These are phyloP conservation scores for Corythucha ciliata DNA, from an alignment of 2,888 invertebrate species.

Conservation along the genomic window DNA sequence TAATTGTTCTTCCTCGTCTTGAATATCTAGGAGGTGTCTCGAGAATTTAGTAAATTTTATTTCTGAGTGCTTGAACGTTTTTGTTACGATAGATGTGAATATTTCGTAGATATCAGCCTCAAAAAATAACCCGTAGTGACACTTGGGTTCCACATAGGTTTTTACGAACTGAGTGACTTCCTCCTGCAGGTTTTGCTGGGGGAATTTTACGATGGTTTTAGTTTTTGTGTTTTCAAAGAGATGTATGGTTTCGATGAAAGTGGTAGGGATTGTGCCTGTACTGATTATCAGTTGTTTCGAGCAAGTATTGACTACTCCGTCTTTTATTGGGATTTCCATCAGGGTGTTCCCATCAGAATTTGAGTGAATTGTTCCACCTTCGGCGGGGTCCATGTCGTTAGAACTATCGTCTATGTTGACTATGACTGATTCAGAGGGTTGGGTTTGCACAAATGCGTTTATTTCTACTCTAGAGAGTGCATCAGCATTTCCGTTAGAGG, in stretches of 20 bases:
- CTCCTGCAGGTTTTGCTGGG: not conserved
- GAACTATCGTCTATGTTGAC: slow-evolving; percentile 5
- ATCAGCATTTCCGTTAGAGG: slow-evolving; percentile 37
- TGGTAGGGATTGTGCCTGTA: no score
- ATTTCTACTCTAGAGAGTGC: slow-evolving; percentile 27
- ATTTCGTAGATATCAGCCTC: slow-evolving; percentile 4
- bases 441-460: not conserved
- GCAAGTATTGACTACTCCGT: slow-evolving; percentile 1
- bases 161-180: slow-evolving; percentile 9
- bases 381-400: not conserved
- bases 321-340: slow-evolving; percentile 2
- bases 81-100: not conserved
- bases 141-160: slow-evolving; percentile 5
- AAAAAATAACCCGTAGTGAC: slow-evolving; percentile 1
- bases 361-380: slow-evolving; percentile 9
- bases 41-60: slow-evolving; percentile 9
- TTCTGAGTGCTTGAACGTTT: not conserved
- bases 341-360: slow-evolving; percentile 10
- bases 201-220: slow-evolving; percentile 1
- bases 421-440: not conserved
- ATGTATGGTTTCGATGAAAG: not conserved
- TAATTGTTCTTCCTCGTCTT: not conserved
- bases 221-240: slow-evolving; percentile 3
- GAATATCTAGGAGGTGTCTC: slow-evolving; percentile 8
- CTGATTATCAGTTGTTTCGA: slow-evolving; percentile 5